phyloP scores from a whole-genome alignment of 2,797 vertebrate genomes.

The Anguilla pacifica region DNA sequence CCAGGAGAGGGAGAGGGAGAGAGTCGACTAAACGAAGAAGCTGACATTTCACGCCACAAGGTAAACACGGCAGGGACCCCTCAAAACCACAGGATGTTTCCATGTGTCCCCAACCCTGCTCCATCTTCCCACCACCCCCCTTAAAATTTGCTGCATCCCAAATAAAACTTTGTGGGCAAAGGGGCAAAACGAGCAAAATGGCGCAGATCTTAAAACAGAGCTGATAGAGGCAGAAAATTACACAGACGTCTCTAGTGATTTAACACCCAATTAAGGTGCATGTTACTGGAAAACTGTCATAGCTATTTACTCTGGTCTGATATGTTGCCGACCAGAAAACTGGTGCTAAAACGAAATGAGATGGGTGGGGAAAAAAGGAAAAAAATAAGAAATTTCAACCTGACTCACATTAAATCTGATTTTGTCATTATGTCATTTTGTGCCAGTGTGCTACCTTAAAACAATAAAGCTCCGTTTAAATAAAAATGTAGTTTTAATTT shows the following conservation, averaged over 20 bases:
- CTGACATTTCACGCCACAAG: not conserved
- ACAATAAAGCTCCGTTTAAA: not conserved
- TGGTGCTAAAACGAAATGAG: not conserved
- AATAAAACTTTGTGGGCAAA: conserved; percentile 14
- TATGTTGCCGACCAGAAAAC: not conserved
- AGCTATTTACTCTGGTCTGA: not conserved
- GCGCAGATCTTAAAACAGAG: not conserved
- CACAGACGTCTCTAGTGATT: not conserved
- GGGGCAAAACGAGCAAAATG: not conserved
- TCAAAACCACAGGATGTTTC: not conserved
- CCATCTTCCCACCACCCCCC: not conserved
- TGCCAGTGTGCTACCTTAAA: not conserved
- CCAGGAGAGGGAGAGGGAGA: conserved; percentile 13
- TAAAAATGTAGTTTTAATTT: not conserved
- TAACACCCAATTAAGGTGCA: not conserved
- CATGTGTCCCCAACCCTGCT: not conserved
- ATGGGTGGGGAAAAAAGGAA: not conserved
- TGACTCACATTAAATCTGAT: not conserved
- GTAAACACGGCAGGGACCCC: conserved; percentile 16
- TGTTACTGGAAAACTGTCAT: not conserved
- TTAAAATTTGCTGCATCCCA: not conserved
- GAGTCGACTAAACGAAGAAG: conserved; percentile 7
- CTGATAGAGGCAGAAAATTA: not conserved
- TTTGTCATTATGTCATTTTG: not conserved
- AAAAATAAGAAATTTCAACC: not conserved